These are phyloP conservation scores for Microctenopoma lineatum DNA, from an alignment of 2,797 vertebrate species.

Conservation along the genomic window DNA sequence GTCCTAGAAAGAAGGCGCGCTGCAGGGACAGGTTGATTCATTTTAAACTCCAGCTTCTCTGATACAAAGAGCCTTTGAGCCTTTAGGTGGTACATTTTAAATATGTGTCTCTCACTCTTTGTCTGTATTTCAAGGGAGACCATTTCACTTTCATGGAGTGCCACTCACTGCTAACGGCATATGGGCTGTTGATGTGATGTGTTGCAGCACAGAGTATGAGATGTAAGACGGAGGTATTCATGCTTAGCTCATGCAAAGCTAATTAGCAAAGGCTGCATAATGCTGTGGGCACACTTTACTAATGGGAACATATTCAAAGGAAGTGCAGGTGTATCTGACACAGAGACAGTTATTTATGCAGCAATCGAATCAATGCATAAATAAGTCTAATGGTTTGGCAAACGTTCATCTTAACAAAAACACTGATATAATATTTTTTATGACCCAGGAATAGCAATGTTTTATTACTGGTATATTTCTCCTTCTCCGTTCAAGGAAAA, in stretches of 20 bases:
- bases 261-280: slow-evolving; percentile 36
- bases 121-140: slow-evolving; percentile 2
- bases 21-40: not conserved
- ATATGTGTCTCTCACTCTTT: slow-evolving; percentile 4
- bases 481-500: too few species aligned
- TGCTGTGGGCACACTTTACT: slow-evolving; percentile 1
- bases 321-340: slow-evolving; percentile 10
- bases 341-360: not conserved
- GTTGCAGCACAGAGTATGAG: slow-evolving; percentile 9
- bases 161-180: slow-evolving; percentile 23
- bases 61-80: not conserved
- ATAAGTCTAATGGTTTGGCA: not conserved
- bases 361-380: not conserved
- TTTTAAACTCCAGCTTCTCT: slow-evolving; percentile 18
- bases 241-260: slow-evolving; percentile 38
- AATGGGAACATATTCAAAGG: slow-evolving; percentile 13
- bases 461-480: too few species aligned
- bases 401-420: too few species aligned
- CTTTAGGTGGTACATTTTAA: slow-evolving; percentile 7
- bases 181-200: slow-evolving; percentile 16
- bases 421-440: too few species aligned
- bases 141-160: slow-evolving; percentile 21
- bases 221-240: slow-evolving; percentile 21
- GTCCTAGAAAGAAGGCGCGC: slow-evolving; percentile 12
- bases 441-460: too few species aligned